Evolutionary conservation across 2,113 vertebrate species (phyloP).

Genomic region (Muntiacus muntjak): DNA sequence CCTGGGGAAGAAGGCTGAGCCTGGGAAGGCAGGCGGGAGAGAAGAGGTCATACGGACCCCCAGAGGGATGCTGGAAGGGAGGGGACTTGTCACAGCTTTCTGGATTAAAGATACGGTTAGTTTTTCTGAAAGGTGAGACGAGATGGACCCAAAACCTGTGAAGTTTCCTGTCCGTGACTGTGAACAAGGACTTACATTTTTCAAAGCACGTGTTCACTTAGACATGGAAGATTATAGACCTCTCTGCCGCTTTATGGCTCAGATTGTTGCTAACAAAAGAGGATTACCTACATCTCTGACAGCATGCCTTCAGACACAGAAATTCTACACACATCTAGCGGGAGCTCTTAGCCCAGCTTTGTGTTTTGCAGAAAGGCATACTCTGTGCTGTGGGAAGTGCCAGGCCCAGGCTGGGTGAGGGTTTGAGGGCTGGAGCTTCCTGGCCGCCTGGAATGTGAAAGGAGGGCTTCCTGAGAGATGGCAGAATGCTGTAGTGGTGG

Average conservation of each 20-base stretch:
- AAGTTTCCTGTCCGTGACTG: neutral
- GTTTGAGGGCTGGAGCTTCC: neutral
- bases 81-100: neutral
- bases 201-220: neutral
- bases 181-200: neutral
- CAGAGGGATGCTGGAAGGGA: neutral
- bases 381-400: neutral
- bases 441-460: neutral
- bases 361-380: neutral
- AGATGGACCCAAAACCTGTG: neutral
- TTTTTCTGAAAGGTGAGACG: neutral
- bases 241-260: neutral
- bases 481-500: neutral
- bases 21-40: neutral
- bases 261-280: neutral
- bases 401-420: neutral
- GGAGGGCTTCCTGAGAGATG: neutral
- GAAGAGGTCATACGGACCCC: neutral
- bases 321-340: neutral
- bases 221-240: neutral
- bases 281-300: neutral
- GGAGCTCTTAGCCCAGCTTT: rapidly evolving
- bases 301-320: too few species aligned
- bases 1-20: neutral
- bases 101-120: neutral